These are phyloP conservation scores for Drosophila fungiperda DNA, from an alignment of 2,888 invertebrate species.

Conservation along the genomic window DNA sequence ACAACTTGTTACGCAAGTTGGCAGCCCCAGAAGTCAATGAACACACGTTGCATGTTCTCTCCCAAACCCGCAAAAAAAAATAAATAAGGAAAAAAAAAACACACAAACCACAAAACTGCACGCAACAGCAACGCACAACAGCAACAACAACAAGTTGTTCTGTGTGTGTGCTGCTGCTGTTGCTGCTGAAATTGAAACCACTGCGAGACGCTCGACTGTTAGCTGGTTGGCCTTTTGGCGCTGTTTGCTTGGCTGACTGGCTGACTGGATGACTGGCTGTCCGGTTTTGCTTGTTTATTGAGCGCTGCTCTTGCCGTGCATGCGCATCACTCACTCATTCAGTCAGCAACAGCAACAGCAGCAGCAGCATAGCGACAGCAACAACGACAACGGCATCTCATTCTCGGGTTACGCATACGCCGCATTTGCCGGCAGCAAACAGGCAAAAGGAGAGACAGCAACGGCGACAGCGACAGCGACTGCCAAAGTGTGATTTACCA, in stretches of 20 bases:
- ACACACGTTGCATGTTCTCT: slow-evolving; percentile 77
- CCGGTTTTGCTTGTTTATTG: slow-evolving; percentile 60
- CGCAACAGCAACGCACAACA: slow-evolving; percentile 53
- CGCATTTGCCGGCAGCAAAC: slow-evolving; percentile 39
- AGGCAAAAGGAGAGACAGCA: slow-evolving; percentile 4
- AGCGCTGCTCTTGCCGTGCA: slow-evolving; percentile 52
- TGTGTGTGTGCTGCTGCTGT: slow-evolving; percentile 32
- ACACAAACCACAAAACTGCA: slow-evolving; percentile 58
- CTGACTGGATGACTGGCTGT: slow-evolving; percentile 46
- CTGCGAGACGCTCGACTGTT: slow-evolving; percentile 46
- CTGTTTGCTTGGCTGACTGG: slow-evolving; percentile 34
- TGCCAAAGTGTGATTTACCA: slow-evolving; percentile 81
- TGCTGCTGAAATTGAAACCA: slow-evolving; percentile 76
- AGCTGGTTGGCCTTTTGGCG: slow-evolving; percentile 30
- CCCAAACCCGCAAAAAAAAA: not conserved
- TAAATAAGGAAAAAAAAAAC: not conserved
- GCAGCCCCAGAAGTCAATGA: slow-evolving; percentile 78
- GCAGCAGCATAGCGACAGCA: slow-evolving; percentile 31
- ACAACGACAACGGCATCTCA: slow-evolving; percentile 54
- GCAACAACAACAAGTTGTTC: slow-evolving; percentile 67
- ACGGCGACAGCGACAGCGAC: slow-evolving; percentile 31
- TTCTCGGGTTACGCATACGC: slow-evolving; percentile 80
- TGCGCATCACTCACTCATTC: slow-evolving; percentile 79
- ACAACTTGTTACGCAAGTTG: slow-evolving; percentile 59
- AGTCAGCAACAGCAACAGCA: slow-evolving; percentile 32